Evolutionary conservation across 2,888 invertebrate genomes (phyloP), one percentile per base, ranked within the genome.

Genomic region (Parthenolecanium corni): DNA sequence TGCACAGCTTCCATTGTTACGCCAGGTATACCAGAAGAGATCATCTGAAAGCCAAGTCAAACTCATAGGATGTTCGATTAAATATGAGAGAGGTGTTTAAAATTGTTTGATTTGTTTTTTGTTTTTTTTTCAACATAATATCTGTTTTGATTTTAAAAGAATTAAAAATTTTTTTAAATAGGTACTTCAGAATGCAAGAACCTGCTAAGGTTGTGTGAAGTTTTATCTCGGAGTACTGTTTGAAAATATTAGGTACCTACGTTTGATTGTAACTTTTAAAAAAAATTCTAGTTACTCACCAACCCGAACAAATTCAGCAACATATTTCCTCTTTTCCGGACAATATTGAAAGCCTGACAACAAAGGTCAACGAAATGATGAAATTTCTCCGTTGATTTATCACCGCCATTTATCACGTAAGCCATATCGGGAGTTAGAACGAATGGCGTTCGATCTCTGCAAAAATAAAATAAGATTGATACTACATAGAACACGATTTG

Each of bases 381-480:
- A 75, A 96, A 97, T 68, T 87, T 85, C 66, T 88, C 89, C 6
- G 92, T 88, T 40, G 91, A 89, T 68, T 89, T 84, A 72, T 94
- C 95, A 2, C 94, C 93, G 56, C 93, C 93, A 74, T 96, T 96
- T 71, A 99, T 98, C n/a, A 98, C 97, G 75, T 94, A 96, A 4
- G 90, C 96, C 98, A 99, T 98, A 74, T 99, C 98, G 25, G 92
- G 89, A 0, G 98, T 98, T 63, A 98, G 75, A 1, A 98, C 95
- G 77, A 98, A 98, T 0, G 97, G 96, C 0, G 93, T 90, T 14
- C 98, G 88, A 76, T 98, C 98, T 70, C 96, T 91, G 73, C 51
- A 72, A 69, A 52, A 57, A 21, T 20, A 53, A 57, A 52, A 54
- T 38, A 44, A 66, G 65, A n/a, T n/a, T n/a, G n/a, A n/a, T n/a